phyloP scores from a whole-genome alignment of 2,113 vertebrate species.

The Leucopsar rothschildi region DNA sequence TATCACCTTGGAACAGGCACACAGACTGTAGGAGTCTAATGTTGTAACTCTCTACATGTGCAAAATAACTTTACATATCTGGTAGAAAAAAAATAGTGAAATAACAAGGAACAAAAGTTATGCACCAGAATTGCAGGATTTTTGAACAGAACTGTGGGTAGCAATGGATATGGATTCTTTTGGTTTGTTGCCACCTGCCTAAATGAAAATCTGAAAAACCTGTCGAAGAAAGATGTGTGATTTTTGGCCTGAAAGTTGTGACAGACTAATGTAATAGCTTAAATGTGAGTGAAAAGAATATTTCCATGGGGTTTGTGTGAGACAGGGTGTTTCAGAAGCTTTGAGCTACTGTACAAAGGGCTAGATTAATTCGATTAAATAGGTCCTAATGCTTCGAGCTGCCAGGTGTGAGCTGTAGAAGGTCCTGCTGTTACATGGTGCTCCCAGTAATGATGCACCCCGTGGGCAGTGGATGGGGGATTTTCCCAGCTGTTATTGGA shows the following conservation, averaged over 20 bases:
- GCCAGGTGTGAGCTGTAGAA: background rate
- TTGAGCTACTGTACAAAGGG: background rate
- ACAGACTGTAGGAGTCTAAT: background rate
- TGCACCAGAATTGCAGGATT: background rate
- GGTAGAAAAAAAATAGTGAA: constrained; percentile 6
- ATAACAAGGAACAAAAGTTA: constrained; percentile 1
- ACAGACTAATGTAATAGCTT: background rate
- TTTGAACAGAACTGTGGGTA: background rate
- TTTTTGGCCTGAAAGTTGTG: background rate
- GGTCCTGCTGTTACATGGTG: background rate
- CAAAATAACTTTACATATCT: constrained; percentile 2
- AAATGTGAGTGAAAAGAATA: background rate
- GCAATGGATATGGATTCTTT: background rate
- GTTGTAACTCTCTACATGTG: constrained; percentile 48
- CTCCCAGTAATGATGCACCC: background rate
- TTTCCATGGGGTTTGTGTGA: background rate
- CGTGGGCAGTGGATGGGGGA: background rate
- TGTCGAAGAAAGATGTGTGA: background rate
- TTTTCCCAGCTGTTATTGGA: background rate
- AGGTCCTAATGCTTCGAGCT: background rate
- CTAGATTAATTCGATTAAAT: background rate
- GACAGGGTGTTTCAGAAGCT: background rate
- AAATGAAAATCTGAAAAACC: background rate
- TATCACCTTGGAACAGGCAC: background rate
- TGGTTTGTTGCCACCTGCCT: background rate